These are phyloP conservation scores for Hoplias malabaricus DNA, from an alignment of 2,113 vertebrate genomes.

Conservation along the genomic window DNA sequence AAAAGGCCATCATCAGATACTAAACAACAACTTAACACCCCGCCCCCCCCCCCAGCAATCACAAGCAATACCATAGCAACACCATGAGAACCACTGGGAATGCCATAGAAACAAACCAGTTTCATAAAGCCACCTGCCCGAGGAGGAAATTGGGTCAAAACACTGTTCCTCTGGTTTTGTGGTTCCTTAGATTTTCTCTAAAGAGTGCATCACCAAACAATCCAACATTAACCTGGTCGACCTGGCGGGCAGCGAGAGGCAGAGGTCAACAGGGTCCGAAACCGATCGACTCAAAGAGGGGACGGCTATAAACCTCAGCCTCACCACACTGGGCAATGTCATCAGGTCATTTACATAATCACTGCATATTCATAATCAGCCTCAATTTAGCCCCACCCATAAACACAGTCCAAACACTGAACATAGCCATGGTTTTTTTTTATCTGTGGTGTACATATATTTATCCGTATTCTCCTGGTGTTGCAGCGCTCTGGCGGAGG, in stretches of 20 bases:
- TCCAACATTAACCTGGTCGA: conserved; percentile 86
- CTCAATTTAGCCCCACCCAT: no score
- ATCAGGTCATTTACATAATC: conserved; percentile 77
- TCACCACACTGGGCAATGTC: conserved; percentile 86
- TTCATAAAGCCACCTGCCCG: no score
- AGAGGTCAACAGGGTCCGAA: conserved; percentile 81
- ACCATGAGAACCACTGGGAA: no score
- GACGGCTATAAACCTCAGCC: conserved; percentile 83
- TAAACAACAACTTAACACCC: no score
- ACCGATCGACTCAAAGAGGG: conserved; percentile 85
- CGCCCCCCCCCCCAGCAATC: no score
- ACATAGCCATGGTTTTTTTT: no score
- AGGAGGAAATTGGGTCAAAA: background rate
- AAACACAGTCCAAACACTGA: no score
- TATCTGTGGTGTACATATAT: background rate
- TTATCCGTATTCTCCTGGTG: background rate
- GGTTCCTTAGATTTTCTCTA: conserved; percentile 76
- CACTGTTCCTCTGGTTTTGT: background rate
- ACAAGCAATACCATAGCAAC: no score
- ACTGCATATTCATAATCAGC: no score
- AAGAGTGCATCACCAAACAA: conserved; percentile 82
- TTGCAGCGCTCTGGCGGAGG: conserved; percentile 79
- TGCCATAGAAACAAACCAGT: no score
- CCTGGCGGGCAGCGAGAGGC: conserved; percentile 85
- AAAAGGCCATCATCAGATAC: no score